Evolutionary conservation across 1,140 invertebrate genomes (phyloP), one percentile per base, ranked within the genome.

Genomic region (Brachionus koreanus): DNA sequence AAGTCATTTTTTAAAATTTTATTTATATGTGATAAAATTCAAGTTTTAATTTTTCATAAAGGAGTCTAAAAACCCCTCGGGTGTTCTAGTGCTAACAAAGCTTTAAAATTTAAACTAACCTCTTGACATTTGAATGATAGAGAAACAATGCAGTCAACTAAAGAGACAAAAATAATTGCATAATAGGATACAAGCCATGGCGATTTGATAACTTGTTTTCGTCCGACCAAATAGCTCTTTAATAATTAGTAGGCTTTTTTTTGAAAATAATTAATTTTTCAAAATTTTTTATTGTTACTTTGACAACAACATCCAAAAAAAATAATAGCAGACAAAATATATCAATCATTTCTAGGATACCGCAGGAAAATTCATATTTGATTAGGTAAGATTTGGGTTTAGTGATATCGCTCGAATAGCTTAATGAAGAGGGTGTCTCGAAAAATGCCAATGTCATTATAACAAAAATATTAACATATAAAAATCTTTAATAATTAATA

Each of bases 341-440:
- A 82, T 88, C 87, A 29, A 87, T 83, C 7, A 63, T 63, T 74
- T 87, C 85, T 6, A 85, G 86, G 7, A 86, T 61, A 67, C 87
- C 86, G 85, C 87, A 87, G 2, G 86, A 85, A 23, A 85, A 74
- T 10, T 57, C 23, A 6, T 85, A 46, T 29, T 85, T 83, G 1
- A 84, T 75, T 29, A 19, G 6, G 12, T 82, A 65, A 10, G 6
- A 23, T 57, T 61, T 57, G 10, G 76, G 9, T 74, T 84, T 43
- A 83, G 81, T 46, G 9, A 86, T 85, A 63, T 88, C 87, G 19
- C 87, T 87, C 4, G 86, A 86, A 84, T 84, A 84, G 3, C 85
- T 86, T 33, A 88, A 76, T 3, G 87, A 87, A 3, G 87, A 88
- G n/a, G 87, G 87, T 42, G 83, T 84, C 67, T 88, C 87, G 75